Evolutionary conservation across 2,888 invertebrate species (phyloP).

Genomic region (Cancer borealis): DNA sequence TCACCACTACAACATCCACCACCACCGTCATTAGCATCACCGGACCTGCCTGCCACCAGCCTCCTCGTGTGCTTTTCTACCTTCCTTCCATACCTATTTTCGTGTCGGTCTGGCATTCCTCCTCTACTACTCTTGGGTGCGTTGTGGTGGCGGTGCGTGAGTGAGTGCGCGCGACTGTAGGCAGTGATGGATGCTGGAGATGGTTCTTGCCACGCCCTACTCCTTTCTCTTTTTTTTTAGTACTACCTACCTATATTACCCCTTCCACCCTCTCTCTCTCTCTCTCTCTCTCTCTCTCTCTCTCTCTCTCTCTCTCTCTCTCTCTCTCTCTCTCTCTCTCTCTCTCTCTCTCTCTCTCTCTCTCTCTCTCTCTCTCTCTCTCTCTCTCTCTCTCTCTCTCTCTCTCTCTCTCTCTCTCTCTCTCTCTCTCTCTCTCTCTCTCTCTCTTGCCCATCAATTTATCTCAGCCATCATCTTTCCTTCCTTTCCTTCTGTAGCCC

Average conservation of each 20-base stretch:
- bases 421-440: constrained; percentile 49
- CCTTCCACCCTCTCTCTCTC: neutral
- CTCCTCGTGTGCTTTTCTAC: constrained; percentile 15
- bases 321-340: constrained; percentile 54
- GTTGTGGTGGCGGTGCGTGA: neutral
- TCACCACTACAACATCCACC: neutral
- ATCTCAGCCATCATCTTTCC: constrained; percentile 27
- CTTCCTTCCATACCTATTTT: constrained; percentile 27
- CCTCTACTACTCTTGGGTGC: neutral
- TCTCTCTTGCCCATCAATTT: constrained; percentile 15
- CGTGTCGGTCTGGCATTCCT: constrained; percentile 16
- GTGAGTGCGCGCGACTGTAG: constrained; percentile 9
- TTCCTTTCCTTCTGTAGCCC: constrained; percentile 38
- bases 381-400: constrained; percentile 34
- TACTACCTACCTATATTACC: neutral
- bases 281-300: constrained; percentile 48
- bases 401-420: constrained; percentile 47
- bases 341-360: constrained; percentile 35
- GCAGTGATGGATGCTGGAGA: constrained; percentile 20
- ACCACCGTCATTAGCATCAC: neutral
- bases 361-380: constrained; percentile 45
- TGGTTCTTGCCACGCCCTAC: constrained; percentile 5
- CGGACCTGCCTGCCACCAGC: neutral
- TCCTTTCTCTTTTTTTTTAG: neutral
- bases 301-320: constrained; percentile 15